These are phyloP conservation scores for Ecliptopera silaceata DNA, from an alignment of 2,888 invertebrate genomes.

Conservation along the genomic window DNA sequence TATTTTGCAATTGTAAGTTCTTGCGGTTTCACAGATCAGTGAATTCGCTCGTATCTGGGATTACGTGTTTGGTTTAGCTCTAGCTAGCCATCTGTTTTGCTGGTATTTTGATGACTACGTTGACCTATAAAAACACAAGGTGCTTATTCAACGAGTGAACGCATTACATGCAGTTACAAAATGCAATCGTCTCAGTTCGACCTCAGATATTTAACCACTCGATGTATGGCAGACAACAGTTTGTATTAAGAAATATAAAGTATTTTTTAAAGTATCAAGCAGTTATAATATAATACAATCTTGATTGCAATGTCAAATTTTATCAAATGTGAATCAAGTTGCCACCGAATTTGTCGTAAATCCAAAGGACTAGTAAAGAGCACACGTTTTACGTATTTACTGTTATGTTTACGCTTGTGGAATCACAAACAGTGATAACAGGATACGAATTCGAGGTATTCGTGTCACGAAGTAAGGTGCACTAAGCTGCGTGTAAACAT, in stretches of 20 bases:
- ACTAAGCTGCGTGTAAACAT: conserved; percentile 44
- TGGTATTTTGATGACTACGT: conserved; percentile 39
- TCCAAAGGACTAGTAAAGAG: conserved; percentile 46
- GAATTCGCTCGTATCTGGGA: conserved; percentile 30
- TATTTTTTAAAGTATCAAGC: too few species aligned
- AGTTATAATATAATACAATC: too few species aligned
- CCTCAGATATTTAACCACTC: neutral
- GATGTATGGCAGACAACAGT: neutral
- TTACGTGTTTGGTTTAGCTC: conserved; percentile 36
- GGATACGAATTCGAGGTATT: conserved; percentile 63
- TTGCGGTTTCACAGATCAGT: conserved; percentile 45
- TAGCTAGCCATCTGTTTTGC: conserved; percentile 38
- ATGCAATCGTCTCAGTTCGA: neutral
- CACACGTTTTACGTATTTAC: conserved; percentile 56
- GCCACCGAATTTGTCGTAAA: conserved; percentile 26
- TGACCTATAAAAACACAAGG: conserved; percentile 40
- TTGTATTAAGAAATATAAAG: too few species aligned
- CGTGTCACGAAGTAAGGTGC: conserved; percentile 59
- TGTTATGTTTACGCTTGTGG: conserved; percentile 60
- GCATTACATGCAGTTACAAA: conserved; percentile 25
- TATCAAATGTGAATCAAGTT: conserved; percentile 22
- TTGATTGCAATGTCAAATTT: too few species aligned
- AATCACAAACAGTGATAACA: conserved; percentile 61
- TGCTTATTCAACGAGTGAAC: conserved; percentile 28
- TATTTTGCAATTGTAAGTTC: conserved; percentile 33